Percentiles rank a stretch among this genome's conserved stretches.
Evolutionary conservation across 2,797 vertebrate genomes (phyloP).

Genomic region (Lateolabrax maculatus): DNA sequence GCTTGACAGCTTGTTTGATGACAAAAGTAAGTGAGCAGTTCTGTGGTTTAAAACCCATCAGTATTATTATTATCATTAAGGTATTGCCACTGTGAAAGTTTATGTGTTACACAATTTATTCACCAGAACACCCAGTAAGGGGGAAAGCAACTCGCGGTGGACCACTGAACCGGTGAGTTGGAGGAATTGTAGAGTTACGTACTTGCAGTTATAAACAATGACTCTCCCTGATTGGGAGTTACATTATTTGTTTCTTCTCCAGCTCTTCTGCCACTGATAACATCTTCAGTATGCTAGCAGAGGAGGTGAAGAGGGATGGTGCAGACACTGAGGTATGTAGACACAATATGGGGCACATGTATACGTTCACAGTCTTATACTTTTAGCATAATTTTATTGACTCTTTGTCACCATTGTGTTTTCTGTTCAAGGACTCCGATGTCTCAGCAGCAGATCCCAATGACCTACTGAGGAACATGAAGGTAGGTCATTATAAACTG

Average conservation of each 20-base stretch:
- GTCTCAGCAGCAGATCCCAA: slow-evolving; percentile 85
- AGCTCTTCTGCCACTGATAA: slow-evolving; percentile 84
- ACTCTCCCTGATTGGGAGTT: neutral
- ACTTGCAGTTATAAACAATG: neutral
- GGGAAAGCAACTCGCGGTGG: slow-evolving; percentile 33
- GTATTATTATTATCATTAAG: neutral
- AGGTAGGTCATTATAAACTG: slow-evolving; percentile 74
- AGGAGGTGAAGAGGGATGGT: slow-evolving; percentile 71
- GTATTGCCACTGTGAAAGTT: neutral
- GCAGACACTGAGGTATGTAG: slow-evolving; percentile 82
- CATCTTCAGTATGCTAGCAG: slow-evolving; percentile 84
- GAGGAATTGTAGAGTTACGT: neutral
- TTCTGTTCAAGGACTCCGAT: slow-evolving; percentile 83
- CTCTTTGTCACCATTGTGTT: neutral
- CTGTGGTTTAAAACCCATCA: neutral
- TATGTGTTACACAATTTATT: neutral
- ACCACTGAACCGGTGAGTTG: slow-evolving; percentile 52
- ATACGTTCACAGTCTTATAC: neutral
- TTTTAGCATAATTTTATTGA: neutral
- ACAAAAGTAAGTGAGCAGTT: slow-evolving; percentile 69
- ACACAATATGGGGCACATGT: neutral
- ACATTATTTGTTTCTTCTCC: slow-evolving; percentile 13
- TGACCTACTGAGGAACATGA: slow-evolving; percentile 85
- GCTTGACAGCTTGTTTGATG: slow-evolving; percentile 85
- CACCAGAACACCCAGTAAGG: slow-evolving; percentile 47